Evolutionary conservation across 2,888 invertebrate species (phyloP).

Genomic region (Pelosia muscerda): DNA sequence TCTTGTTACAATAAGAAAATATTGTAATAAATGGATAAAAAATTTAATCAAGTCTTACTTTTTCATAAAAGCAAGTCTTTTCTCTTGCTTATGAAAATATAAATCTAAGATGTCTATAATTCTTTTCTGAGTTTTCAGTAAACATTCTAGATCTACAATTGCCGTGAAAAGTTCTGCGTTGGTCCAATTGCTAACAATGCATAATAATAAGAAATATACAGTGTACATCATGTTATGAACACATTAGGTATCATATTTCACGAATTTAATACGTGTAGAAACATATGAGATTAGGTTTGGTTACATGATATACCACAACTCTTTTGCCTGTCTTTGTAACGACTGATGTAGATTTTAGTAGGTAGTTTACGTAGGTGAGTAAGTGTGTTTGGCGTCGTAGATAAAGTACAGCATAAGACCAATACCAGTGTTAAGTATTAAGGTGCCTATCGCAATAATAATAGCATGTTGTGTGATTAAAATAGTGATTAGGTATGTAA

Average conservation of each 20-base stretch:
- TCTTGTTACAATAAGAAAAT: neutral
- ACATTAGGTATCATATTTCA: neutral
- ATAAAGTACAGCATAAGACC: too few relatives aligned
- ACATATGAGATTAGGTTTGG: neutral
- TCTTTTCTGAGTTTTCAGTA: slow-evolving; percentile 95
- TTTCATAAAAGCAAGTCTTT: slow-evolving; percentile 87
- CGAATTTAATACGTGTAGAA: neutral
- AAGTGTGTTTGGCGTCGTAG: too few relatives aligned
- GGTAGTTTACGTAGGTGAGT: too few relatives aligned
- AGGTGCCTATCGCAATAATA: neutral
- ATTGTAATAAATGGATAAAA: neutral
- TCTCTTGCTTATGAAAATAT: slow-evolving; percentile 94
- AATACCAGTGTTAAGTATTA: too few relatives aligned
- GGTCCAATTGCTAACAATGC: neutral
- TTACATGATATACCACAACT: too few relatives aligned
- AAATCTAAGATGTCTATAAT: slow-evolving; percentile 94
- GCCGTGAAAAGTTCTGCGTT: slow-evolving; percentile 8
- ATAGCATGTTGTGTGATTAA: neutral
- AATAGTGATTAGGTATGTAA: neutral
- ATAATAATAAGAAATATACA: neutral
- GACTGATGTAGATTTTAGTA: too few relatives aligned
- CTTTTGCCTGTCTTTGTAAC: too few relatives aligned
- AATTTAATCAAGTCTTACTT: neutral
- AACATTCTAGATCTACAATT: slow-evolving; percentile 89
- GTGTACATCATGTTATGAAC: neutral